Evolutionary conservation across 2,797 vertebrate genomes (phyloP), one percentile per base, ranked within the genome.

Genomic region (Melanotaenia nigrans): DNA sequence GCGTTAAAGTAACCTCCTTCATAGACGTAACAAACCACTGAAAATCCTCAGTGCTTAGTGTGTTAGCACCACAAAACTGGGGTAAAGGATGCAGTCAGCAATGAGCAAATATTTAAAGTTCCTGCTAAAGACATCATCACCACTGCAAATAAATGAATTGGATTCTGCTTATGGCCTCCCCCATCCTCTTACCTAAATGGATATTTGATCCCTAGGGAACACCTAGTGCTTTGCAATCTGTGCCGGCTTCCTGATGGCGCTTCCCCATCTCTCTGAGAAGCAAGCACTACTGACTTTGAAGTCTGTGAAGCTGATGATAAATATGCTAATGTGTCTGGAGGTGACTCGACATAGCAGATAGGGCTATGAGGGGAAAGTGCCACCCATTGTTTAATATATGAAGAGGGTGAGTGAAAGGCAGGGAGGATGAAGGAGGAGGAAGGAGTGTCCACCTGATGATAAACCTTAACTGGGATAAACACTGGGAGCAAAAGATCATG

Each of bases 261-360:
- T 88, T 89, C 81, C 87, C 73, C 84, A 55, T 86, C 85, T 85
- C 80, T 85, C 70, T 65, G 74, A 87, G 86, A 89, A 82, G 87
- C 88, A 66, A 81, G 79, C 85, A 71, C 86, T 77, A 90, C 86
- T 77, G 91, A 93, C 92, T 93, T 93, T 93, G 92, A 93, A 92
- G 93, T 93, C 91, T 92, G 87, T 77, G 85, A 83, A 78, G 85
- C 87, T 85, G 84, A 92, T 92, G 93, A 93, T 93, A 93, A 92
- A 93, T 93, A 92, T 93, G 92, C 87, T 93, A 93, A 94, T 93
- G 73, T 82, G 77, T 88, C 85, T 92, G 88, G 90, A 90, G 92
- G 90, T 93, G 91, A 93, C 88, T 90, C 78, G 56, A 90, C 82
- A 74, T 85, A 78, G 82, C 86, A 90, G 92, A 92, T 90, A 91